Conservation (phyloP, 2,888 invertebrate genomes). For the Nephrotoma appendiculata region DNA sequence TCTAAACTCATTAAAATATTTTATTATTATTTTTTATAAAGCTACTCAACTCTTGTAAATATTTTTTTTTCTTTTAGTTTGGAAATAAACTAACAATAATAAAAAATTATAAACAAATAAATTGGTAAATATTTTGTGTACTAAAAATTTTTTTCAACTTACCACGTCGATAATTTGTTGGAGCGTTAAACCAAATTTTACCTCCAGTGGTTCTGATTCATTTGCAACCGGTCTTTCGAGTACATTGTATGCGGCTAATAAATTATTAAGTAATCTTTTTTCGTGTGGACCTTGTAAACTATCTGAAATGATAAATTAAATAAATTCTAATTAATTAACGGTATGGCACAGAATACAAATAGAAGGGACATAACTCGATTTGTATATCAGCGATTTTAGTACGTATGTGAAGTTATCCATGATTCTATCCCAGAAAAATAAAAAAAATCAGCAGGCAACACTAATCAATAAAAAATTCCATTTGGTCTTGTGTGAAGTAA, state of each 20-base stretch:
- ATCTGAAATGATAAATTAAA: conserved; percentile 41
- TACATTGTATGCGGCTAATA: conserved; percentile 71
- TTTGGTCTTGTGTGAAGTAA: too few relatives aligned
- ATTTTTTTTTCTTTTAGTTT: background rate
- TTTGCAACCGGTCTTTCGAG: conserved; percentile 83
- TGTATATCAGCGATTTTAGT: too few relatives aligned
- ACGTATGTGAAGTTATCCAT: too few relatives aligned
- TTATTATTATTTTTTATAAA: background rate
- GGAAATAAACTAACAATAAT: background rate
- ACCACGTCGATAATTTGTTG: conserved; percentile 94
- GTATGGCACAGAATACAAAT: too few relatives aligned
- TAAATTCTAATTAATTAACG: conserved; percentile 1
- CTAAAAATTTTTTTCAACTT: conserved; percentile 33
- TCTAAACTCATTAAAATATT: background rate
- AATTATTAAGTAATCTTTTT: conserved; percentile 69
- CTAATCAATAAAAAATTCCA: too few relatives aligned
- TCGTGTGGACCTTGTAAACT: conserved; percentile 83
- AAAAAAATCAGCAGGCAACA: too few relatives aligned
- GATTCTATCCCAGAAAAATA: too few relatives aligned
- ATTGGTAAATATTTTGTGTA: background rate
- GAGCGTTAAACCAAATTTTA: conserved; percentile 79
- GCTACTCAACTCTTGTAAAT: background rate
- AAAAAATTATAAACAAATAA: conserved; percentile 1
- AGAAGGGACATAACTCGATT: too few relatives aligned
- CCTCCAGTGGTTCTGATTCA: conserved; percentile 80